phyloP scores from a whole-genome alignment of 2,113 vertebrate genomes.

The Eolophus roseicapilla region DNA sequence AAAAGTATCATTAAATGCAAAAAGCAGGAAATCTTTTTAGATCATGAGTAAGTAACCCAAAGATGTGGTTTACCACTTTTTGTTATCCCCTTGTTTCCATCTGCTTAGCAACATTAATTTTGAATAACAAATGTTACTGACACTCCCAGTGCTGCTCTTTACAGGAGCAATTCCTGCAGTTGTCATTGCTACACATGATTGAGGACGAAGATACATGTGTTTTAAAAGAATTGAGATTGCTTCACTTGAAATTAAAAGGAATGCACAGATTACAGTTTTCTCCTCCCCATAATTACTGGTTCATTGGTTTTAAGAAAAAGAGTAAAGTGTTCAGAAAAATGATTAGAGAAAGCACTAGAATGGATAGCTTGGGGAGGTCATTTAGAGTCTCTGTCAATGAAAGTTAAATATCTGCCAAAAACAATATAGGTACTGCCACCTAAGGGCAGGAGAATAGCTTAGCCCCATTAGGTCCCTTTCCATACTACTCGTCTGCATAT shows the following conservation, averaged over 20 bases:
- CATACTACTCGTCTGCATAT: not conserved
- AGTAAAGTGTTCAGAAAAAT: not conserved
- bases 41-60: not conserved
- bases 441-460: not conserved
- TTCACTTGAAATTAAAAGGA: not conserved
- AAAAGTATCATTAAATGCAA: not conserved
- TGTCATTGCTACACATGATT: not conserved
- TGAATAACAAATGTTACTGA: not conserved
- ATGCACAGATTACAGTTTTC: not conserved
- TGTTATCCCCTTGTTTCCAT: not conserved
- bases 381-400: not conserved
- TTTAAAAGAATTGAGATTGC: not conserved
- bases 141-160: not conserved
- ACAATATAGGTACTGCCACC: not conserved
- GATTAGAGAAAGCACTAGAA: not conserved
- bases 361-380: not conserved
- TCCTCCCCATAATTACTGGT: not conserved
- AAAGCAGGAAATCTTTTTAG: not conserved
- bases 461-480: not conserved
- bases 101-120: not conserved
- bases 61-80: not conserved
- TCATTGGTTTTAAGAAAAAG: not conserved
- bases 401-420: not conserved
- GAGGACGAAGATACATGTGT: not conserved
- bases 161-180: not conserved